Conservation (phyloP, 2,113 vertebrate species). For the Stegostoma tigrinum region DNA sequence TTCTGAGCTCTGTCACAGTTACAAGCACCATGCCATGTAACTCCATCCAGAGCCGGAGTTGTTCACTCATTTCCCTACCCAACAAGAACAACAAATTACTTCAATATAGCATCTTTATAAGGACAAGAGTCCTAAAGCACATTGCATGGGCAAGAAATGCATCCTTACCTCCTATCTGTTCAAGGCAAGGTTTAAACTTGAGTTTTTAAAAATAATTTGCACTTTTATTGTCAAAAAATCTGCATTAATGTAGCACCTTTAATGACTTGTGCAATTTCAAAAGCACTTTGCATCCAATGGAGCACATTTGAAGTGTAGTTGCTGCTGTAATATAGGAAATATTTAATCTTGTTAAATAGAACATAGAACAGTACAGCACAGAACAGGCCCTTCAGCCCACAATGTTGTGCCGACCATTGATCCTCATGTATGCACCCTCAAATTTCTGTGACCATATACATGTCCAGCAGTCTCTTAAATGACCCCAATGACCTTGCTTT, state of each 20-base stretch:
- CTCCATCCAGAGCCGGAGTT: not conserved
- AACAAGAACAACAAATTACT: not conserved
- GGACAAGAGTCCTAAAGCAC: not conserved
- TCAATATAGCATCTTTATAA: not conserved
- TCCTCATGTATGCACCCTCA: too few species aligned
- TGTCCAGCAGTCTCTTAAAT: too few species aligned
- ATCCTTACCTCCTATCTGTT: not conserved
- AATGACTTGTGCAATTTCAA: not conserved
- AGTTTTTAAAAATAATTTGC: not conserved
- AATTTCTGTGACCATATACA: too few species aligned
- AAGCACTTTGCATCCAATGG: not conserved
- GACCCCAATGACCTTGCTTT: too few species aligned
- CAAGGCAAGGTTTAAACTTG: not conserved
- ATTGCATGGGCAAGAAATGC: not conserved
- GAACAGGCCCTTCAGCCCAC: too few species aligned
- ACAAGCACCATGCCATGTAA: too few species aligned
- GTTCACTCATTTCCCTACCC: not conserved
- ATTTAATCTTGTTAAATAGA: not conserved
- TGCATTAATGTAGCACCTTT: not conserved
- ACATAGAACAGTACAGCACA: too few species aligned
- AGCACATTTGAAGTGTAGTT: not conserved
- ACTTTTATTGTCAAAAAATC: not conserved
- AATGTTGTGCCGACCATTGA: too few species aligned
- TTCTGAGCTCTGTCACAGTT: not conserved
- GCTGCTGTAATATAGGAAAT: not conserved